Evolutionary conservation across 2,113 vertebrate genomes (phyloP).

Genomic region (Cephalopterus ornatus): DNA sequence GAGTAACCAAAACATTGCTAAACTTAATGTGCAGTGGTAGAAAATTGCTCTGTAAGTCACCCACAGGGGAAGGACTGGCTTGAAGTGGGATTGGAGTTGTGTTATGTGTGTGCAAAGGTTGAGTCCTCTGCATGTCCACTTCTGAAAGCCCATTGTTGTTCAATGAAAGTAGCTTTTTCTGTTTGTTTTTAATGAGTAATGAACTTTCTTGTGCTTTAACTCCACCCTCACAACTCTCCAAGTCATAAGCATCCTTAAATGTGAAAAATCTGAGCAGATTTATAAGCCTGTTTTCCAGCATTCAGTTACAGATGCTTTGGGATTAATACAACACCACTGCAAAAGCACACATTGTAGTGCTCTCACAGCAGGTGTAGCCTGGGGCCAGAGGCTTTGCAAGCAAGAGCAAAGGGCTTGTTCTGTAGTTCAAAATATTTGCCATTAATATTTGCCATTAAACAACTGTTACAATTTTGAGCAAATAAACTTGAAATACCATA

Average conservation of each 20-base stretch:
- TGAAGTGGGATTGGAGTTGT: background rate
- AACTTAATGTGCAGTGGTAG: background rate
- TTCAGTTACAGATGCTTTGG: background rate
- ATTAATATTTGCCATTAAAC: background rate
- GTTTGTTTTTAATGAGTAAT: background rate
- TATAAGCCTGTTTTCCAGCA: background rate
- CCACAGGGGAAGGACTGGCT: background rate
- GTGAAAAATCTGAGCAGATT: background rate
- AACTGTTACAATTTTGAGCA: background rate
- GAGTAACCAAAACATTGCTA: background rate
- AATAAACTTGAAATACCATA: background rate
- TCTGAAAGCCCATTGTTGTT: background rate
- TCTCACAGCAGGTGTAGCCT: rapidly evolving
- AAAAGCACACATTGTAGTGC: background rate
- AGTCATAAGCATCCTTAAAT: background rate
- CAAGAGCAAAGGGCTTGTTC: background rate
- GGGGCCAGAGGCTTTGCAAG: background rate
- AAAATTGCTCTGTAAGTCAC: background rate
- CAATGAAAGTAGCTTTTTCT: background rate
- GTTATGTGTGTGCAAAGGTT: background rate
- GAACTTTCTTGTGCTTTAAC: background rate
- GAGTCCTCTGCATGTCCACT: background rate
- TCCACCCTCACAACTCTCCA: background rate
- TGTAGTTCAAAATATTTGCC: background rate
- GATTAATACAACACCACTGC: background rate